These are phyloP conservation scores for Callaeas wilsoni DNA, from an alignment of 2,113 vertebrate genomes.

Conservation along the genomic window DNA sequence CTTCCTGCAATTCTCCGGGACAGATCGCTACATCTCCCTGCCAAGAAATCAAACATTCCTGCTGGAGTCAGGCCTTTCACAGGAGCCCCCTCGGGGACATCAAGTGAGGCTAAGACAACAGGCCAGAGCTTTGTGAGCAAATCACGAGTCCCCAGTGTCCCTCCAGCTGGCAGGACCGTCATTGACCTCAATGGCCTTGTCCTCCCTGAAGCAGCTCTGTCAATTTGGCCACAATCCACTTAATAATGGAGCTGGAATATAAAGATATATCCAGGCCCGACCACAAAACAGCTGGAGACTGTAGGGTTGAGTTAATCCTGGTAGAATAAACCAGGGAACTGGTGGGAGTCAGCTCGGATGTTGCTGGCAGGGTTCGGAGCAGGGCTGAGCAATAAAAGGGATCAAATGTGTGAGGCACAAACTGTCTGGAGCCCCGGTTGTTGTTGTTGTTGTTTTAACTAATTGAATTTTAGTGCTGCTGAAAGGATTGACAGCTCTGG, in stretches of 20 bases:
- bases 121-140: conserved; percentile 37
- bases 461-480: conserved; percentile 56
- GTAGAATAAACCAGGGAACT: conserved; percentile 34
- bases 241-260: conserved; percentile 56
- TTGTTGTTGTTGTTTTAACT: conserved; percentile 57
- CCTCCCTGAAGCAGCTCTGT: conserved; percentile 47
- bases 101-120: conserved; percentile 56
- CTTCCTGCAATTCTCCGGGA: not conserved
- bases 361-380: conserved; percentile 29
- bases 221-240: conserved; percentile 61
- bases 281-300: conserved; percentile 62
- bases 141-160: conserved; percentile 33
- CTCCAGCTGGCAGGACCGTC: conserved; percentile 54
- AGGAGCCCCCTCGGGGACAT: conserved; percentile 36
- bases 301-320: conserved; percentile 45
- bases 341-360: conserved; percentile 47
- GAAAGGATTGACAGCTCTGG: conserved; percentile 46
- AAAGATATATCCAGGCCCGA: conserved; percentile 52
- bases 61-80: conserved; percentile 42
- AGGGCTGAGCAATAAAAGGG: conserved; percentile 39
- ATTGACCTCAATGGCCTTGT: conserved; percentile 53
- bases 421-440: conserved; percentile 37
- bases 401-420: conserved; percentile 43
- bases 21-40: conserved; percentile 4
- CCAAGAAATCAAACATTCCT: conserved; percentile 56